Percentiles rank a stretch among this genome's conserved stretches.
These are phyloP conservation scores for Ichneumoninae sp. DNA, from an alignment of 2,888 invertebrate species.

Conservation along the genomic window DNA sequence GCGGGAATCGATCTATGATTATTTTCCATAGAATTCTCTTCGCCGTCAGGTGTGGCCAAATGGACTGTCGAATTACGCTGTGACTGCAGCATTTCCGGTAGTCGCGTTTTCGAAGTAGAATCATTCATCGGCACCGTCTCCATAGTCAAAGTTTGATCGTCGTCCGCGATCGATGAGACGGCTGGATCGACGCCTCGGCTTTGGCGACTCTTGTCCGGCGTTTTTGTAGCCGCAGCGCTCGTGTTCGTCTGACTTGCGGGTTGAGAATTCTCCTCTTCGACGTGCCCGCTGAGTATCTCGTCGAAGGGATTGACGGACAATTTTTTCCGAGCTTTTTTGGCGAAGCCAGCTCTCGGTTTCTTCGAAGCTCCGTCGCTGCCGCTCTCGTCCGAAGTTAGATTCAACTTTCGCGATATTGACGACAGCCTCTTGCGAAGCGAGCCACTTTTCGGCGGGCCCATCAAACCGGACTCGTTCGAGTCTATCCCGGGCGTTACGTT, in stretches of 20 bases:
- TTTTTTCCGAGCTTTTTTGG: slow-evolving; percentile 8
- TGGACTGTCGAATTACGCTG: not conserved
- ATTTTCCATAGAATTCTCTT: not conserved
- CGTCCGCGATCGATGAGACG: not conserved
- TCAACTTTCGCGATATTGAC: slow-evolving; percentile 13
- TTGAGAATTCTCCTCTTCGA: slow-evolving; percentile 9
- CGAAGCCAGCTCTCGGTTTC: not conserved
- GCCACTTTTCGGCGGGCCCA: slow-evolving; percentile 34
- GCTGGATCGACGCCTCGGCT: not conserved
- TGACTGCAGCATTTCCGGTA: not conserved
- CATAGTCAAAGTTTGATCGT: not conserved
- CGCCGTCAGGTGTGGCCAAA: not conserved
- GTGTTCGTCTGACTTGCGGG: not conserved
- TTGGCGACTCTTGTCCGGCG: not conserved
- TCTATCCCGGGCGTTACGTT: not conserved
- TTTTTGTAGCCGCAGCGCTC: not conserved
- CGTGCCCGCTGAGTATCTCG: slow-evolving; percentile 15
- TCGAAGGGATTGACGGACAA: slow-evolving; percentile 56
- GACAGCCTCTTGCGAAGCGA: slow-evolving; percentile 35
- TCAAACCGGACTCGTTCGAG: slow-evolving; percentile 16
- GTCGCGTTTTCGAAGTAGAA: not conserved
- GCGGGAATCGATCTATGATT: not conserved
- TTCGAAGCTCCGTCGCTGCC: slow-evolving; percentile 2
- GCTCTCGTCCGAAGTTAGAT: slow-evolving; percentile 49
- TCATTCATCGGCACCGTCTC: not conserved